Conservation (phyloP, 2,113 vertebrate species). For the Xiphophorus couchianus region DNA sequence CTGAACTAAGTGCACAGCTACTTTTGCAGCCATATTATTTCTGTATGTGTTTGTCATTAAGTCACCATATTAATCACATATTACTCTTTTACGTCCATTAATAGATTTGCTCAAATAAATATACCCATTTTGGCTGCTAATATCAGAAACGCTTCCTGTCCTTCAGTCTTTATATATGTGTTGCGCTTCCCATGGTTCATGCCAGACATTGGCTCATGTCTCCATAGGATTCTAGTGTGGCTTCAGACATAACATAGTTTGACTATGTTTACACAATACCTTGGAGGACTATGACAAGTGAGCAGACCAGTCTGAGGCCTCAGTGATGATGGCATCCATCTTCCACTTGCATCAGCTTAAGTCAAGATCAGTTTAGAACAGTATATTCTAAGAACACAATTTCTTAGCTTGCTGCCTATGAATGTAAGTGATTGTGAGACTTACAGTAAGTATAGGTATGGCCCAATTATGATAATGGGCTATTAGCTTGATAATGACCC, state of each 20-base stretch:
- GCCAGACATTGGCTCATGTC: constrained; percentile 47
- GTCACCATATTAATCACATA: constrained; percentile 61
- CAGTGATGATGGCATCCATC: constrained; percentile 56
- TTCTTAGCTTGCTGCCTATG: constrained; percentile 21
- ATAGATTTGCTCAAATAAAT: constrained; percentile 28
- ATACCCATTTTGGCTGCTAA: constrained; percentile 46
- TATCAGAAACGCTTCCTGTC: constrained; percentile 41
- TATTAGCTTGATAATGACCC: constrained; percentile 3
- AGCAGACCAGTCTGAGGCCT: constrained; percentile 45
- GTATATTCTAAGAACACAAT: constrained; percentile 22
- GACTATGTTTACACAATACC: constrained; percentile 63
- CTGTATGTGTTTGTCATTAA: constrained; percentile 4
- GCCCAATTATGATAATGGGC: background rate
- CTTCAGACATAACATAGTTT: constrained; percentile 64
- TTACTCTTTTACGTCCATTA: constrained; percentile 58
- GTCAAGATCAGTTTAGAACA: constrained; percentile 22
- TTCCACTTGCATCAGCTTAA: constrained; percentile 52
- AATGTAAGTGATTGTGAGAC: background rate
- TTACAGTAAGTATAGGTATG: constrained; percentile 2
- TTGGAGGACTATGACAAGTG: constrained; percentile 60
- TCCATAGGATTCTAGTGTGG: constrained; percentile 53
- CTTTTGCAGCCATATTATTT: constrained; percentile 62
- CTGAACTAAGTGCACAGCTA: background rate
- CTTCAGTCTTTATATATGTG: constrained; percentile 33
- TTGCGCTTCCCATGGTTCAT: constrained; percentile 33